Conservation (phyloP, 2,888 invertebrate genomes). For the Lasioglossum villosulum region DNA sequence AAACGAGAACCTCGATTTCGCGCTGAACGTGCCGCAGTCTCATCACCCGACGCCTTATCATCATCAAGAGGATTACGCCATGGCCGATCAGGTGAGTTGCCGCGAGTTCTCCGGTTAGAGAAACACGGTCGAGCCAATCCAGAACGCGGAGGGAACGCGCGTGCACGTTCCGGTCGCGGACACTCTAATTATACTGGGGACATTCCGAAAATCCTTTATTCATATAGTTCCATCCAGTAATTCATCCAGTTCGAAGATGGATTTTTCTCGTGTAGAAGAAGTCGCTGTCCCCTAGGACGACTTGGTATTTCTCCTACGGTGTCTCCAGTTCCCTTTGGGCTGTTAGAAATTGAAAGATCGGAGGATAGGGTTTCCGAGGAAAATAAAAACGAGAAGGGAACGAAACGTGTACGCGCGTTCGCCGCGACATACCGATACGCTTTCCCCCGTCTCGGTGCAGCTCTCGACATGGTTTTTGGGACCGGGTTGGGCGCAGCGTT, state of each 20-base stretch:
- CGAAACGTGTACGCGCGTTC: neutral
- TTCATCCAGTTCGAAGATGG: too few relatives aligned
- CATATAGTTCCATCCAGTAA: too few relatives aligned
- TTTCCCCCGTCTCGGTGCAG: neutral
- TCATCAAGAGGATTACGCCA: constrained; percentile 90
- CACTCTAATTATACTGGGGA: too few relatives aligned
- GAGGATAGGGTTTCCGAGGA: neutral
- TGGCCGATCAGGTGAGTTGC: constrained; percentile 90
- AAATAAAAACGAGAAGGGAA: neutral
- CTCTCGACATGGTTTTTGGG: neutral
- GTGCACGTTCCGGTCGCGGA: neutral
- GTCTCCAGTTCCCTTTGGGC: neutral
- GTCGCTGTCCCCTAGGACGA: neutral
- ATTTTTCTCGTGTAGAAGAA: neutral
- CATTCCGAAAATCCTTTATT: too few relatives aligned
- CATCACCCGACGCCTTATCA: constrained; percentile 85
- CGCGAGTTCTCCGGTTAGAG: neutral
- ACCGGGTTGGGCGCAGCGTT: neutral
- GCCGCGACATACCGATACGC: neutral
- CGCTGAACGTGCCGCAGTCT: constrained; percentile 89
- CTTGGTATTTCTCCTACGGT: neutral
- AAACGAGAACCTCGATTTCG: constrained; percentile 91
- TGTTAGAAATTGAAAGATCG: neutral
- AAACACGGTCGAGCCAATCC: neutral
- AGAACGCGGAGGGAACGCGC: neutral